These are phyloP conservation scores for Hoplodrina ambigua DNA, from an alignment of 2,888 invertebrate genomes.

Conservation along the genomic window DNA sequence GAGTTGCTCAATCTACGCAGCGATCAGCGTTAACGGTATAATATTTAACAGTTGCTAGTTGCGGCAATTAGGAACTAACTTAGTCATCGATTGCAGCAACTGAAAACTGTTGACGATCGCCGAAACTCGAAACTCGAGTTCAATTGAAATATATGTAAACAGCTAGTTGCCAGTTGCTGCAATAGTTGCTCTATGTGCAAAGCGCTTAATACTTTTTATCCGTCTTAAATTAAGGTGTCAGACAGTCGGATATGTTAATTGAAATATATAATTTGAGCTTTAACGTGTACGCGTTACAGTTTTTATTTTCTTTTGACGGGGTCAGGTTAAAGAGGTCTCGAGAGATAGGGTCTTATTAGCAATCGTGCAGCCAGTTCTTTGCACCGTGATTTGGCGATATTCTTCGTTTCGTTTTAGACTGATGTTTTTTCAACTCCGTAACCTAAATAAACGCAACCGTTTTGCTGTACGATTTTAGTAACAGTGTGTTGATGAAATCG, in stretches of 20 bases:
- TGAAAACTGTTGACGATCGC: too few relatives aligned
- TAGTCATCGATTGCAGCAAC: too few relatives aligned
- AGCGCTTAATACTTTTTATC: constrained; percentile 45
- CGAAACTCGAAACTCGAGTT: too few relatives aligned
- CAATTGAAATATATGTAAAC: too few relatives aligned
- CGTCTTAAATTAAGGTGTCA: constrained; percentile 44
- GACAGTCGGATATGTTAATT: constrained; percentile 47
- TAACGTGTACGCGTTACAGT: constrained; percentile 5
- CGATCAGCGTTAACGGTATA: too few relatives aligned
- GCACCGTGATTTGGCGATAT: constrained; percentile 35
- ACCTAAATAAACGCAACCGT: constrained; percentile 20
- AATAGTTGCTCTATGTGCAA: too few relatives aligned
- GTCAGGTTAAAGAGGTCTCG: constrained; percentile 3
- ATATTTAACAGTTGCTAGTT: too few relatives aligned
- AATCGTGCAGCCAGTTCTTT: constrained; percentile 40
- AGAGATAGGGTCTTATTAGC: constrained; percentile 23
- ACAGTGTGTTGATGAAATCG: not conserved
- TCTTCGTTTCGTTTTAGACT: constrained; percentile 2
- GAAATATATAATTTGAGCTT: constrained; percentile 37
- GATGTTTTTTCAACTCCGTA: constrained; percentile 5
- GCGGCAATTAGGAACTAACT: too few relatives aligned
- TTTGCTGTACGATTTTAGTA: constrained; percentile 13
- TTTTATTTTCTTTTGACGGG: constrained; percentile 9
- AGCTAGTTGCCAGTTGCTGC: too few relatives aligned
- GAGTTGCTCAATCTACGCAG: too few relatives aligned